These are phyloP conservation scores for Cichladusa arquata DNA, from an alignment of 2,113 vertebrate genomes.

Conservation along the genomic window DNA sequence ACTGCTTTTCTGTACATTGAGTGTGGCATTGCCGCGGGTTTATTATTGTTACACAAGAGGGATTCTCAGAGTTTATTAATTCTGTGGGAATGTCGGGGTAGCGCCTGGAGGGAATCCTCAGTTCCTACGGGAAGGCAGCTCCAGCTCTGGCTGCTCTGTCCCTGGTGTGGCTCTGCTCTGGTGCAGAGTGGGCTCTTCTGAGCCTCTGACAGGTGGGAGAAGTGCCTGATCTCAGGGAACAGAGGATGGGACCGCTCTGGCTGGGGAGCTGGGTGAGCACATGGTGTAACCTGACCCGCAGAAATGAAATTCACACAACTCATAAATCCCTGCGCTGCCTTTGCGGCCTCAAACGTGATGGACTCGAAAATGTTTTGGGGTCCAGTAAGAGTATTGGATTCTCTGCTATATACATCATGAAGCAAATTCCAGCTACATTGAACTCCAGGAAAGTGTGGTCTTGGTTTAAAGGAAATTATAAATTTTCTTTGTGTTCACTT, in stretches of 20 bases:
- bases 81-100: background rate
- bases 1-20: background rate
- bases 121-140: background rate
- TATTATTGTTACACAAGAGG: background rate
- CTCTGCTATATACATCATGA: background rate
- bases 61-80: background rate
- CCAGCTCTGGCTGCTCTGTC: background rate
- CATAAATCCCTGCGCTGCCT: background rate
- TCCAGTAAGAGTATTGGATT: background rate
- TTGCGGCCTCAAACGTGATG: background rate
- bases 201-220: background rate
- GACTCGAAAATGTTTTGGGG: background rate
- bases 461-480: background rate
- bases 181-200: background rate
- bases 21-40: background rate
- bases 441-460: background rate
- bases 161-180: accelerated
- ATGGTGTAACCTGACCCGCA: background rate
- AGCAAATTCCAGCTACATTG: background rate
- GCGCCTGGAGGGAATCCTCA: background rate
- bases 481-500: background rate
- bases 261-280: background rate
- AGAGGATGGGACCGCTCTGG: accelerated
- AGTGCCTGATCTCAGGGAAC: background rate
- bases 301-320: background rate